A percentile compares a stretch with the other conserved stretches of the same genome.
phyloP scores from a whole-genome alignment of 2,797 vertebrate genomes.

The Lepus oiostolus region DNA sequence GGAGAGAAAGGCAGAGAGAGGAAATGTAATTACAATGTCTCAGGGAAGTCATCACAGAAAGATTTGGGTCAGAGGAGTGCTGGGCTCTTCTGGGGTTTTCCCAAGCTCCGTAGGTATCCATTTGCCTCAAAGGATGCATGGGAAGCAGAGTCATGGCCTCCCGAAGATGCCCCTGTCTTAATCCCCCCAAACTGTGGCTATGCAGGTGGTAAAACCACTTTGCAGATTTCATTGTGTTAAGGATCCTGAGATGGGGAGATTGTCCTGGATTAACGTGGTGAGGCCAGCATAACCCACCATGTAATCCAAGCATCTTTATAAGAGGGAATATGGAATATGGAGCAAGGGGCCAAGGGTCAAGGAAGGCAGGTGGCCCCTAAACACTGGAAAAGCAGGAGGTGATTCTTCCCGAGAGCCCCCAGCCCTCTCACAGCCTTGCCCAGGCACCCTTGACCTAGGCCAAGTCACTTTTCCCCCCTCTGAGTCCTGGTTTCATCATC shows the following conservation, averaged over 20 bases:
- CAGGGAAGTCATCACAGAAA: neutral
- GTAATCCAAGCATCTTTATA: neutral
- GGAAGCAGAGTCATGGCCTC: neutral
- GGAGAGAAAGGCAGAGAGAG: slow-evolving; percentile 41
- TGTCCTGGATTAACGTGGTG: too few species aligned
- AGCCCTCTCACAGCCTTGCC: neutral
- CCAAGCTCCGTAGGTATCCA: neutral
- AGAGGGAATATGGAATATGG: neutral
- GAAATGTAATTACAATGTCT: neutral
- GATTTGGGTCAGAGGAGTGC: neutral
- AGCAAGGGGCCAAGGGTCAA: too few species aligned
- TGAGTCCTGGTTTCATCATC: neutral
- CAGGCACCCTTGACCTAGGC: neutral
- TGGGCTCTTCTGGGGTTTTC: neutral
- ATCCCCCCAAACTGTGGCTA: neutral
- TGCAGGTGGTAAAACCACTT: neutral
- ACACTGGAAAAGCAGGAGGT: neutral
- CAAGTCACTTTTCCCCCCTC: neutral
- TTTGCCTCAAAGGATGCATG: neutral
- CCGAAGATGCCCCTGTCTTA: neutral
- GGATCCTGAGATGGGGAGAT: neutral
- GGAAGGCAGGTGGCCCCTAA: neutral
- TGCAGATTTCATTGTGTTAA: neutral
- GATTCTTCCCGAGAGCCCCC: neutral
- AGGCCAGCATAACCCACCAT: neutral